These are phyloP conservation scores for Torymus tubicola DNA, from an alignment of 2,888 invertebrate species.

Conservation along the genomic window DNA sequence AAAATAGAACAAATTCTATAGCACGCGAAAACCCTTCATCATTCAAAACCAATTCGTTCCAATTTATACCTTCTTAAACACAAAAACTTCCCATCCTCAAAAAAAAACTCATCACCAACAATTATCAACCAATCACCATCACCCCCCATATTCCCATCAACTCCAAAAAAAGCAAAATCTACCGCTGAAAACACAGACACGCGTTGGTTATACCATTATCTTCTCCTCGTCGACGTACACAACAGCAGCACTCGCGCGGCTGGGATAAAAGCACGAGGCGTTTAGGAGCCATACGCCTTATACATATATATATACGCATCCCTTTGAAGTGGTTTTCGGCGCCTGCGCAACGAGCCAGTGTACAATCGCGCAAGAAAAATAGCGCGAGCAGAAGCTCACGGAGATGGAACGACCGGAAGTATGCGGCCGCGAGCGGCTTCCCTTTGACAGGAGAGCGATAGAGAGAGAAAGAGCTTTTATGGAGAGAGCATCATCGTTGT, in stretches of 20 bases:
- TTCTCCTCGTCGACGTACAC: slow-evolving; percentile 32
- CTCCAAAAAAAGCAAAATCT: too few species aligned
- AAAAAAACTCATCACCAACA: too few species aligned
- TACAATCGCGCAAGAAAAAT: slow-evolving; percentile 51
- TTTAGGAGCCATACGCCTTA: slow-evolving; percentile 4
- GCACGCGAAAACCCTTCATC: too few species aligned
- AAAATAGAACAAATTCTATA: too few species aligned
- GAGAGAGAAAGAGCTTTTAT: slow-evolving; percentile 48
- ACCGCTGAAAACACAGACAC: too few species aligned
- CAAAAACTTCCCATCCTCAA: too few species aligned
- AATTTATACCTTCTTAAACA: too few species aligned
- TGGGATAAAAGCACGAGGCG: slow-evolving; percentile 40
- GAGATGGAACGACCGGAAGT: slow-evolving; percentile 65
- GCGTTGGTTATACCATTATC: slow-evolving; percentile 35
- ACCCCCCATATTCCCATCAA: too few species aligned
- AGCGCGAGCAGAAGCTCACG: slow-evolving; percentile 24
- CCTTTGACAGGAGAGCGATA: slow-evolving; percentile 62
- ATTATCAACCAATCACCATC: too few species aligned
- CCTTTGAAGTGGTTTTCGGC: slow-evolving; percentile 66
- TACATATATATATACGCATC: slow-evolving; percentile 22
- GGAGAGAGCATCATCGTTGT: slow-evolving; percentile 8
- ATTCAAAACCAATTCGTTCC: too few species aligned
- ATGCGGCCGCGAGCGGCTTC: slow-evolving; percentile 62
- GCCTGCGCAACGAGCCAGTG: slow-evolving; percentile 26
- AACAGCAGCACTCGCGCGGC: slow-evolving; percentile 22